Percentiles rank a stretch among this genome's conserved stretches.
Conservation (phyloP, 2,797 vertebrate genomes). For the Rhynchotus rufescens region DNA sequence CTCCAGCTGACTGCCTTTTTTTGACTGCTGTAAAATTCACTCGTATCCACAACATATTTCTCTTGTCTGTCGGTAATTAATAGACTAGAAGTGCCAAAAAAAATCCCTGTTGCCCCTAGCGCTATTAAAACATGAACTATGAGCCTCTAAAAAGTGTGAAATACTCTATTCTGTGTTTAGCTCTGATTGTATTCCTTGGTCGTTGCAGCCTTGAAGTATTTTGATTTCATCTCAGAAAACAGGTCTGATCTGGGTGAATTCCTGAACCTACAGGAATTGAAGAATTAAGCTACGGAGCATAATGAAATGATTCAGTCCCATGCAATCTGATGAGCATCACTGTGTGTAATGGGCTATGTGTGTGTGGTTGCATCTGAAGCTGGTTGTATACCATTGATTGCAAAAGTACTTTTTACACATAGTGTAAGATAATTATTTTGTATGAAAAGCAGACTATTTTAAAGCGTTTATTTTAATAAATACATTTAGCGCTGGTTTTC, state of each 20-base stretch:
- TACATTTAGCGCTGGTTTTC: constrained; percentile 70
- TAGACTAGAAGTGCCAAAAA: background rate
- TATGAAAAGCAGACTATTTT: constrained; percentile 64
- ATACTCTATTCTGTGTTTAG: constrained; percentile 42
- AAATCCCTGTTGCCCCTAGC: constrained; percentile 5
- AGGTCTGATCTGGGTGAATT: constrained; percentile 60
- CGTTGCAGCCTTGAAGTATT: constrained; percentile 64
- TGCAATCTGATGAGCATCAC: constrained; percentile 60
- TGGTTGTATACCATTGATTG: constrained; percentile 65
- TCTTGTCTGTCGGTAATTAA: constrained; percentile 53
- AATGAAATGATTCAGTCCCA: constrained; percentile 58
- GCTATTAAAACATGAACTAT: constrained; percentile 26
- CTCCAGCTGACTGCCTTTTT: constrained; percentile 67
- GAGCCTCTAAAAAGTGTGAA: constrained; percentile 46
- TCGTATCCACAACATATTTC: constrained; percentile 57
- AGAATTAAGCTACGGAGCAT: constrained; percentile 59
- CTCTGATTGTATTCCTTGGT: constrained; percentile 41
- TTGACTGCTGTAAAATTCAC: constrained; percentile 56
- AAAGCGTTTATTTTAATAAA: constrained; percentile 71
- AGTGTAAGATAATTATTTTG: constrained; percentile 66
- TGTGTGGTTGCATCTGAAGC: constrained; percentile 25
- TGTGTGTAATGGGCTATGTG: constrained; percentile 34
- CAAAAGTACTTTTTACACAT: constrained; percentile 65
- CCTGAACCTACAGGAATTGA: constrained; percentile 69
- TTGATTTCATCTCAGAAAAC: constrained; percentile 66